phyloP scores from a whole-genome alignment of 2,888 invertebrate genomes.

The Aelia acuminata region DNA sequence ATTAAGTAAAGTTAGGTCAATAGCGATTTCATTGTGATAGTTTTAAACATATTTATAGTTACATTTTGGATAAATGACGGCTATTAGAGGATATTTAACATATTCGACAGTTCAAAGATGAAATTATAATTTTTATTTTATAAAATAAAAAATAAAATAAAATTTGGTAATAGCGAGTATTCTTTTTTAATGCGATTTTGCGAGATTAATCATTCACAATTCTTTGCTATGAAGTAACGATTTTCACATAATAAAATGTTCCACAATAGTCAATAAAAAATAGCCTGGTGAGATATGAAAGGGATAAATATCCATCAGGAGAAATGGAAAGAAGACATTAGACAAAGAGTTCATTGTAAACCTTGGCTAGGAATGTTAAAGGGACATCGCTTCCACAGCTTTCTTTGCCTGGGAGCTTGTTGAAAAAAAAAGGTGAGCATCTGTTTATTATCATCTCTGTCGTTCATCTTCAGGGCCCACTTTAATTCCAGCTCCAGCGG shows the following conservation, averaged over 20 bases:
- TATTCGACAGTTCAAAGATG: no score
- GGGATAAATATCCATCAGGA: constrained; percentile 5
- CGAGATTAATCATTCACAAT: no score
- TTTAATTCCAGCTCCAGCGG: constrained; percentile 46
- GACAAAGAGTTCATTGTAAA: background rate
- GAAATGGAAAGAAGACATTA: background rate
- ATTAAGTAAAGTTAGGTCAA: no score
- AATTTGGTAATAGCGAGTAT: no score
- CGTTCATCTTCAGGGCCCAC: constrained; percentile 25
- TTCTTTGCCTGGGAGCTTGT: constrained; percentile 32
- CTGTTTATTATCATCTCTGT: constrained; percentile 32
- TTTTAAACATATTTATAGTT: no score
- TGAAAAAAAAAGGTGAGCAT: constrained; percentile 38
- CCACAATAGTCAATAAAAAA: background rate
- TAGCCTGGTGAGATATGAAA: background rate
- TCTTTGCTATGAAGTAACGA: background rate
- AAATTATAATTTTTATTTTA: no score
- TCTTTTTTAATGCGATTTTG: no score
- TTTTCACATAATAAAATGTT: background rate
- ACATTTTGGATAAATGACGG: no score
- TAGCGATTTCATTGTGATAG: no score
- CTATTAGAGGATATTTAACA: no score
- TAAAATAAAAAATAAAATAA: no score
- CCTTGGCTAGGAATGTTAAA: background rate
- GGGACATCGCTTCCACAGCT: constrained; percentile 16